A percentile compares a stretch with the other conserved stretches of the same genome.
phyloP scores from a whole-genome alignment of 2,797 vertebrate species.

The Sparus aurata region DNA sequence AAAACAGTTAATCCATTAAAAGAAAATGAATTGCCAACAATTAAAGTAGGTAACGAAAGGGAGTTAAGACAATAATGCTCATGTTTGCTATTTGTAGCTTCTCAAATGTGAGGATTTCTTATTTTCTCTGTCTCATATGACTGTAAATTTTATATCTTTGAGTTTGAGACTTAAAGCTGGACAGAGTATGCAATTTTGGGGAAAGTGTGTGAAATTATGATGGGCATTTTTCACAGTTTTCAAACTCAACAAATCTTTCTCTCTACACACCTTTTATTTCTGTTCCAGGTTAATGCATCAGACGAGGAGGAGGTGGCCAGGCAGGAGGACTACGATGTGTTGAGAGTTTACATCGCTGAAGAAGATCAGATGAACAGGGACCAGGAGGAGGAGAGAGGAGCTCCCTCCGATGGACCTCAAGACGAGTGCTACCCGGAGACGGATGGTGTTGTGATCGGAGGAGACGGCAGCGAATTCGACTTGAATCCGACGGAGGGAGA shows the following conservation, averaged over 20 bases:
- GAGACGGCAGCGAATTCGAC: constrained; percentile 67
- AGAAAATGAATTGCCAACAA: too few species aligned
- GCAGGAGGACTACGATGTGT: constrained; percentile 81
- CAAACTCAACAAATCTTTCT: not conserved
- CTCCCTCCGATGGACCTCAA: constrained; percentile 59
- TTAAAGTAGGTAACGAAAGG: too few species aligned
- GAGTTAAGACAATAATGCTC: not conserved
- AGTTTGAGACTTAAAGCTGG: not conserved
- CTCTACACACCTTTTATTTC: not conserved
- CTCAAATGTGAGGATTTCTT: not conserved
- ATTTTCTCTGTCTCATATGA: not conserved
- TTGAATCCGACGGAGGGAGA: constrained; percentile 68
- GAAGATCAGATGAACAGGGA: constrained; percentile 66
- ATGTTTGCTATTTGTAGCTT: not conserved
- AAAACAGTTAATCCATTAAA: too few species aligned
- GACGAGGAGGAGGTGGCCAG: constrained; percentile 84
- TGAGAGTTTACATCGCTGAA: constrained; percentile 88
- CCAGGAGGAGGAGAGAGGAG: constrained; percentile 64
- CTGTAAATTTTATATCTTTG: not conserved
- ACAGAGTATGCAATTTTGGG: not conserved
- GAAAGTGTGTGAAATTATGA: not conserved
- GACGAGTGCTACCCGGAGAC: constrained; percentile 67
- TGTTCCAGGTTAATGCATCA: constrained; percentile 83
- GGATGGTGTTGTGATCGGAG: constrained; percentile 59
- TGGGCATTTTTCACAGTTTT: not conserved